phyloP scores from a whole-genome alignment of 2,113 vertebrate species.

The Alligator mississippiensis region DNA sequence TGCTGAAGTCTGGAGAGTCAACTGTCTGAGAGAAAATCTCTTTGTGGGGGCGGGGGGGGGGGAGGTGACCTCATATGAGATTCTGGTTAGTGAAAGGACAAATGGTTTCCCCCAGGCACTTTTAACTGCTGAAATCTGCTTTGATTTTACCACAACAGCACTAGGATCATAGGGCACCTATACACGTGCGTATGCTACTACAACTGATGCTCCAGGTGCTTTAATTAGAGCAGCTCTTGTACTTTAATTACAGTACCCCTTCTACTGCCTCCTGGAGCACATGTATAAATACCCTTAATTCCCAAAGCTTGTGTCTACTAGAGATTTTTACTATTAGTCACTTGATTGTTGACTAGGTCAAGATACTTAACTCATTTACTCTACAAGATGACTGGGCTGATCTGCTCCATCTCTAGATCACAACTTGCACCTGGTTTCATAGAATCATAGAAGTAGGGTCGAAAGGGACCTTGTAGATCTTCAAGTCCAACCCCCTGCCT shows the following conservation, averaged over 20 bases:
- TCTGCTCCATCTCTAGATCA: neutral
- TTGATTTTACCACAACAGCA: neutral
- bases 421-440: neutral
- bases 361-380: neutral
- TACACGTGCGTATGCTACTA: neutral
- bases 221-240: neutral
- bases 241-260: too few species aligned
- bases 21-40: fast-evolving
- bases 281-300: too few species aligned
- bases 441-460: too few species aligned
- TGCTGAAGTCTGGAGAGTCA: neutral
- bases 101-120: neutral
- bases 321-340: neutral
- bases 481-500: too few species aligned
- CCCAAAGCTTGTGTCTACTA: neutral
- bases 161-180: neutral
- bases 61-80: neutral
- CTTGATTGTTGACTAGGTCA: neutral
- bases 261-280: too few species aligned
- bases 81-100: neutral
- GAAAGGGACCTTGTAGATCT: too few species aligned
- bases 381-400: neutral
- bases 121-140: neutral
- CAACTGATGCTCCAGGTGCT: too few species aligned
- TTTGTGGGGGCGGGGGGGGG: neutral